Evolutionary conservation across 2,113 vertebrate species (phyloP).

Genomic region (Stictonetta naevosa): DNA sequence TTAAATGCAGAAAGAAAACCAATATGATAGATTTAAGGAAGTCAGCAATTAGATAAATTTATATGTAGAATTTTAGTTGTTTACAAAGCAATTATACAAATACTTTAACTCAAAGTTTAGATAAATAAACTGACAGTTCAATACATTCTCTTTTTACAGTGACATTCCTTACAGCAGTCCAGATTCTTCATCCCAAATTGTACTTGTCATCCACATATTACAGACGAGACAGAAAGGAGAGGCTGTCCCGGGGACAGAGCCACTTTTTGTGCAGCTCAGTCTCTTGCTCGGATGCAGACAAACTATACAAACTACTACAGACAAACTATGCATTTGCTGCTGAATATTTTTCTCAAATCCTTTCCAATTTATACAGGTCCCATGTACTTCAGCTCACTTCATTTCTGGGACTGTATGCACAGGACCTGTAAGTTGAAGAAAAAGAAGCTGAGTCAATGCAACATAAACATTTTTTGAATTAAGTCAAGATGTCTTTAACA

Average conservation of each 20-base stretch:
- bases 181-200: neutral
- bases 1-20: neutral
- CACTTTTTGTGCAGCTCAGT: neutral
- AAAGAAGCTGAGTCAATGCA: neutral
- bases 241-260: neutral
- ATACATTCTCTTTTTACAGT: neutral
- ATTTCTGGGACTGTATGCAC: neutral
- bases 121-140: neutral
- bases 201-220: too few species aligned
- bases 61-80: too few species aligned
- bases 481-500: too few species aligned
- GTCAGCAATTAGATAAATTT: too few species aligned
- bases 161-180: neutral
- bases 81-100: neutral
- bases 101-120: neutral
- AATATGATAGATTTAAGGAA: neutral
- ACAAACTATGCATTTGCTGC: rapidly evolving
- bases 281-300: too few species aligned
- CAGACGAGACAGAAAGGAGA: neutral
- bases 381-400: neutral
- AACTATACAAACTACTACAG: too few species aligned
- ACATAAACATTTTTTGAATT: neutral
- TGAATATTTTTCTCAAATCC: neutral
- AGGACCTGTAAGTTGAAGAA: neutral
- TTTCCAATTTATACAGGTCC: too few species aligned